Base-by-base conservation (phyloP, 2,113 vertebrate species). In the Phaethon lepturus region DNA sequence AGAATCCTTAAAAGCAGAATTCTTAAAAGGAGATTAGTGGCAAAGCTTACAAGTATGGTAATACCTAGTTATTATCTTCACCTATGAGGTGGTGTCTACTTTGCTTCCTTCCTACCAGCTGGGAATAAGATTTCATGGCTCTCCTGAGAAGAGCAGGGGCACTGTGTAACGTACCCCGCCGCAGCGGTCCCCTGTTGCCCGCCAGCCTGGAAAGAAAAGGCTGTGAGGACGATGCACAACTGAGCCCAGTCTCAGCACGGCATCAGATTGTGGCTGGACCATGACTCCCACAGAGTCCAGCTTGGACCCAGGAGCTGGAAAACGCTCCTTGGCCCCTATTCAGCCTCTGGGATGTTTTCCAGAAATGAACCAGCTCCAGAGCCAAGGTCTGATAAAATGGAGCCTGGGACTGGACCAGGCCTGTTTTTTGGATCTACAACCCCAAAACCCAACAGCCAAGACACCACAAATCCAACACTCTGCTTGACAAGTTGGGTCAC, bases 261-360 rank as follows among this genome's bases (percentile, higher is more conserved):
- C 1, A 0, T 89, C 68, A 44, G 68, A 91, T 35, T 11, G 0
- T 0, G 56, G 78, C 93, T 95, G 88, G 91, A 86, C 82, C 3
- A 0, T 0, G 0, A 64, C 62, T 85, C 60, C 40, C 77, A 49
- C 50, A 81, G 86, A 78, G 84, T 92, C 96, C 90, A 88, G 83
- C 73, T 95, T 96, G 86, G 93, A 94, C 80, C 60, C 75, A 86
- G 64, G 42, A 94, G 91, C 56, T 95, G 93, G 95, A 96, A 97
- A 95, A 93, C 58, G 62, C 92, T 94, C 74, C 69, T 93, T 97
- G 93, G 95, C 75, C 74, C 45, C 38, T 76, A 2, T 75, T 93
- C 81, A 10, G 4, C 19, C 77, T 72, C 80, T 76, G 69, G 87
- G 80, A 87, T 23, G 15, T 83, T 89, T 88, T 91, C 80, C 85